Percentiles rank a stretch among this genome's conserved stretches.
Evolutionary conservation across 2,113 vertebrate species (phyloP).

Genomic region (Callocephalon fimbriatum): DNA sequence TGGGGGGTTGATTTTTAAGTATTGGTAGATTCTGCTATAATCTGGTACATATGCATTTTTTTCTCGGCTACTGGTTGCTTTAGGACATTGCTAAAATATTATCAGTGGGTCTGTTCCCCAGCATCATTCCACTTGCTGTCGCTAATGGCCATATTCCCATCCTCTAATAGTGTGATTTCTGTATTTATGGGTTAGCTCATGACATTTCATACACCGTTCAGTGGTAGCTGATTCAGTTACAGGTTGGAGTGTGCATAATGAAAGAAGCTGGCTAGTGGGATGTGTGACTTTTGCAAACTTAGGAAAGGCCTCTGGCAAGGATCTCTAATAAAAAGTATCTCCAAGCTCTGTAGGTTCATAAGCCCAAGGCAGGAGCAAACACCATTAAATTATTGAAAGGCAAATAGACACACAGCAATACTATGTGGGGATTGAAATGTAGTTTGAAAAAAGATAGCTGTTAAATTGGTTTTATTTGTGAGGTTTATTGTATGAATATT

Average conservation of each 20-base stretch:
- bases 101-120: not conserved
- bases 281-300: not conserved
- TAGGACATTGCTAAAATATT: not conserved
- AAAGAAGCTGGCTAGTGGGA: not conserved
- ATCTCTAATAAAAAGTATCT: not conserved
- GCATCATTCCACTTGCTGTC: not conserved
- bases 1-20: not conserved
- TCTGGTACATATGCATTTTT: fast-evolving
- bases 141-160: not conserved
- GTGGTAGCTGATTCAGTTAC: not conserved
- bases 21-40: not conserved
- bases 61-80: not conserved
- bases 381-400: not conserved
- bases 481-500: not conserved
- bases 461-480: not conserved
- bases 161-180: not conserved
- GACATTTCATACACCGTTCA: not conserved
- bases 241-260: not conserved
- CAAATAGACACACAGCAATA: not conserved
- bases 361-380: not conserved
- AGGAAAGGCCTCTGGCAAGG: not conserved
- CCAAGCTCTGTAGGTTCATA: not conserved
- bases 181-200: not conserved
- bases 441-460: not conserved
- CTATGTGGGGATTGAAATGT: not conserved